Percentiles rank a stretch among this genome's conserved stretches.
Conservation (phyloP, 2,797 vertebrate genomes). For the Brachymystax lenok region DNA sequence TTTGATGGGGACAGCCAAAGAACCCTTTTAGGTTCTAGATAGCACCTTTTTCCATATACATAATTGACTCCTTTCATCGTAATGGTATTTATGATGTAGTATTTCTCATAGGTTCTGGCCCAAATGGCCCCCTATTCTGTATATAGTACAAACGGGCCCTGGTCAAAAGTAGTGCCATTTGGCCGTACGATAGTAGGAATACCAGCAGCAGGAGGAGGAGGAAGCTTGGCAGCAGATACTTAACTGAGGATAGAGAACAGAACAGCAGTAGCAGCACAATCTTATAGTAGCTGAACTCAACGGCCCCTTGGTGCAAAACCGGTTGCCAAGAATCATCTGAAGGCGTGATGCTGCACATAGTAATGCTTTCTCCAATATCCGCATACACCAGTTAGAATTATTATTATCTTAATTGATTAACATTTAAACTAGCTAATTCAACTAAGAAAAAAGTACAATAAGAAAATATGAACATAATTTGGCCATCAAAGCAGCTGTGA, state of each 20-base stretch:
- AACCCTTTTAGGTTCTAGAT: too few relatives aligned
- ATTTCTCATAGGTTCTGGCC: background rate
- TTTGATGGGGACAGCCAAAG: too few relatives aligned
- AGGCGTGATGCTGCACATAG: background rate
- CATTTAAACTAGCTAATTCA: background rate
- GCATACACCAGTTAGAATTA: background rate
- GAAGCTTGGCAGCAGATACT: background rate
- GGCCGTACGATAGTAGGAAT: background rate
- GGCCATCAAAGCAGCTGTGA: background rate
- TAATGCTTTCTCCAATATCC: background rate
- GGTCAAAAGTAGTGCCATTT: background rate
- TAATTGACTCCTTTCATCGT: background rate
- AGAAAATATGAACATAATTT: background rate
- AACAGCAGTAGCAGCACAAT: background rate
- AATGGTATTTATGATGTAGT: background rate
- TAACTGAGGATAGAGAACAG: background rate
- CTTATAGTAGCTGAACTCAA: constrained; percentile 1
- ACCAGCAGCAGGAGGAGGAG: background rate
- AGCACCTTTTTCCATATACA: too few relatives aligned
- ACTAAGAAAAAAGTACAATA: background rate
- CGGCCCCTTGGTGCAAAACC: background rate
- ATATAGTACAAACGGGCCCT: background rate
- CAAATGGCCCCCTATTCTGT: background rate
- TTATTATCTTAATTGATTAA: background rate
- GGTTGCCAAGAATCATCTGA: background rate